phyloP scores from a whole-genome alignment of 2,113 vertebrate species.

The Cebidichthys violaceus region DNA sequence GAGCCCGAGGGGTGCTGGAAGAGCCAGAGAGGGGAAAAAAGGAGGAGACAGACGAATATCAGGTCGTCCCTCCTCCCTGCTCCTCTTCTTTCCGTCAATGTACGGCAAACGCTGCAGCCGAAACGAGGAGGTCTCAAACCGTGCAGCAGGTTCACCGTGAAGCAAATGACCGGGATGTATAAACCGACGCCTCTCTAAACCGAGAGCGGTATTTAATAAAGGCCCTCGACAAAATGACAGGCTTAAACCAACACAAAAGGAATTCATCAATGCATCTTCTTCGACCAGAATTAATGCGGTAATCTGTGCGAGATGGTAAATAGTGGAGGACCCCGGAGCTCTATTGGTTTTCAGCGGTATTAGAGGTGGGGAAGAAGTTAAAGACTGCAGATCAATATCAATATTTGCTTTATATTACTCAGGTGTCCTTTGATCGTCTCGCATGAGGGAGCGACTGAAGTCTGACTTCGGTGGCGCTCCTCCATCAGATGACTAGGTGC shows the following conservation, averaged over 20 bases:
- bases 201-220: constrained; percentile 59
- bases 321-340: constrained; percentile 53
- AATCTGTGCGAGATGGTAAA: constrained; percentile 70
- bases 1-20: constrained; percentile 55
- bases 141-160: no score
- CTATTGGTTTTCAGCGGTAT: constrained; percentile 70
- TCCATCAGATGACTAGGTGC: constrained; percentile 69
- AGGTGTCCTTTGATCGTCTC: constrained; percentile 74
- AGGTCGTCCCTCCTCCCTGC: constrained; percentile 22
- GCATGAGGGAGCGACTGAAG: constrained; percentile 63
- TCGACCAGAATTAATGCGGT: constrained; percentile 62
- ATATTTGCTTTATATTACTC: constrained; percentile 80
- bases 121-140: not conserved
- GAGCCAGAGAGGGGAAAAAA: constrained; percentile 37
- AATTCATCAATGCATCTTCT: constrained; percentile 72
- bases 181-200: constrained; percentile 46
- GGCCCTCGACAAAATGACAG: constrained; percentile 50
- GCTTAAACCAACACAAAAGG: constrained; percentile 62
- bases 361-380: constrained; percentile 74
- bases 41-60: constrained; percentile 38
- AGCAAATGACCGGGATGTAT: constrained; percentile 33
- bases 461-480: constrained; percentile 69
- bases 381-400: constrained; percentile 77
- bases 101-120: not conserved
- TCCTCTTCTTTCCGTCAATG: constrained; percentile 2